Evolutionary conservation across 2,888 invertebrate species (phyloP).

Genomic region (Hedya salicella): DNA sequence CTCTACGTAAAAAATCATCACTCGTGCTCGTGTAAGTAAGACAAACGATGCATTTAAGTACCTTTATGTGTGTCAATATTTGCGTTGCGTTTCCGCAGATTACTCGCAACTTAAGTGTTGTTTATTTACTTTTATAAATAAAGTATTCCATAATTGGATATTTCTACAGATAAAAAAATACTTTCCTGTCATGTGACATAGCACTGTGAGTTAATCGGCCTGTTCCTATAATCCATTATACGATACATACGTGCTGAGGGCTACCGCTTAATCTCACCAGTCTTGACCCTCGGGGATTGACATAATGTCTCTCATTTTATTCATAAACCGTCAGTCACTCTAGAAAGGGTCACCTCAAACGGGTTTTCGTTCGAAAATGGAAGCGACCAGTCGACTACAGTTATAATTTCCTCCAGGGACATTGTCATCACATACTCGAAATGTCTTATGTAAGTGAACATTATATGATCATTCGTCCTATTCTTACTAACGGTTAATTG

Average conservation of each 20-base stretch:
- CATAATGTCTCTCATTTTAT: conserved; percentile 22
- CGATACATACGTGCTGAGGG: not conserved
- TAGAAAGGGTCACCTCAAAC: conserved; percentile 36
- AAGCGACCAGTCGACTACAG: conserved; percentile 19
- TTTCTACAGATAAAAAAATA: too few species aligned
- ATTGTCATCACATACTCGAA: not conserved
- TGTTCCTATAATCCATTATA: too few species aligned
- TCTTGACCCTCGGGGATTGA: conserved; percentile 3
- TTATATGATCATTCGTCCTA: not conserved
- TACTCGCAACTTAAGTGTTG: too few species aligned
- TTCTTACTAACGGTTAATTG: not conserved
- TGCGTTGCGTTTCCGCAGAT: too few species aligned
- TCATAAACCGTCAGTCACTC: conserved; percentile 14
- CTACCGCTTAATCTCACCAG: not conserved
- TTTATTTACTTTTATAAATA: too few species aligned
- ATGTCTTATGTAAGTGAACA: conserved; percentile 4
- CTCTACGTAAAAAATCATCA: too few species aligned
- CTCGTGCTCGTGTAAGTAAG: too few species aligned
- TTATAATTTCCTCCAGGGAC: conserved; percentile 28
- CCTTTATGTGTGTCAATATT: too few species aligned
- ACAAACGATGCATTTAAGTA: too few species aligned
- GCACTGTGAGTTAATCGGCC: too few species aligned
- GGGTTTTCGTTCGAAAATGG: conserved; percentile 23
- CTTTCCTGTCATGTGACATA: too few species aligned
- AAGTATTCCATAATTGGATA: too few species aligned